Evolutionary conservation across 2,797 vertebrate species (phyloP).

Genomic region (Scolopax bukidnonensis): DNA sequence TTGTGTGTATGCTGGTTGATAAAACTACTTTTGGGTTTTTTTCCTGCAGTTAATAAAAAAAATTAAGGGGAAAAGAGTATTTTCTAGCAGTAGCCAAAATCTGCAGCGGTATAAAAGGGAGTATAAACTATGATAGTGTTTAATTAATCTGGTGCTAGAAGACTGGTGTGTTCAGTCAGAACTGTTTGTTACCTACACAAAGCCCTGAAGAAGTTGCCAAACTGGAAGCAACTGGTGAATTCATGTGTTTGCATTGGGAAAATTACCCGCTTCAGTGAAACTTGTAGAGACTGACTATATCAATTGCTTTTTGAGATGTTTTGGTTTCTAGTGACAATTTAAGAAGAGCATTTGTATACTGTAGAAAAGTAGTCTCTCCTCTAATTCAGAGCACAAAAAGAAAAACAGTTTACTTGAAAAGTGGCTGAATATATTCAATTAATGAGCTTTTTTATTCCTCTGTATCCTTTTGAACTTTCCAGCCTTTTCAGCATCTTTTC

Average conservation of each 20-base stretch:
- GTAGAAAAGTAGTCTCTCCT: neutral
- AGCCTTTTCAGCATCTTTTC: neutral
- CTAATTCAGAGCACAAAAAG: neutral
- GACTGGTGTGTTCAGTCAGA: neutral
- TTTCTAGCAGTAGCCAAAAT: neutral
- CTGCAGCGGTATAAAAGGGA: accelerated
- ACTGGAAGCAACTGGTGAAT: neutral
- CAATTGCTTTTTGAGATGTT: neutral
- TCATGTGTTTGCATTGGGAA: neutral
- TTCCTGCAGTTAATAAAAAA: neutral
- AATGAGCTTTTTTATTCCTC: neutral
- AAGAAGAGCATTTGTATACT: neutral
- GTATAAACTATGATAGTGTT: neutral
- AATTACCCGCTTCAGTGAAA: neutral
- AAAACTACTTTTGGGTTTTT: neutral
- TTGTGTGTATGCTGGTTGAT: neutral
- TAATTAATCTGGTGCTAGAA: neutral
- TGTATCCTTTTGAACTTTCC: neutral
- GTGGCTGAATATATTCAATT: slow-evolving; percentile 2
- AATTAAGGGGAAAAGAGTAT: neutral
- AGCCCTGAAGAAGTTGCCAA: neutral
- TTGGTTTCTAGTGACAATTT: neutral
- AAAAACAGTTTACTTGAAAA: neutral
- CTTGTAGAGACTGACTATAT: neutral
- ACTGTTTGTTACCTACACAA: neutral